Conservation (phyloP, 2,888 invertebrate species). For the Germaria angustata region DNA sequence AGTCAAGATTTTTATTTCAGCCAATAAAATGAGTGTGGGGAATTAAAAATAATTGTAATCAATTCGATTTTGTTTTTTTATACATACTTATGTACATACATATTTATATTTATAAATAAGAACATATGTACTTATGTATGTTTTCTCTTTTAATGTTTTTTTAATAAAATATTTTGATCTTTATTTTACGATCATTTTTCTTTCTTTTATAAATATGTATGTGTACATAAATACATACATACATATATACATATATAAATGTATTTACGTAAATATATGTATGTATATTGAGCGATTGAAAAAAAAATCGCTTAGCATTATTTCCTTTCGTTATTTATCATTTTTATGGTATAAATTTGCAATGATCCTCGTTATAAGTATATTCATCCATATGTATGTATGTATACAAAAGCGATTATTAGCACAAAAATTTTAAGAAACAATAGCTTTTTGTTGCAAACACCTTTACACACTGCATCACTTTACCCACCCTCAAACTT, state of each 20-base stretch:
- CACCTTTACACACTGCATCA: conserved; percentile 6
- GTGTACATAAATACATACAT: too few relatives aligned
- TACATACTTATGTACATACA: too few relatives aligned
- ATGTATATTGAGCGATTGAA: conserved; percentile 37
- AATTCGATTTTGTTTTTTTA: conserved; percentile 19
- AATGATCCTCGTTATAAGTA: conserved; percentile 45
- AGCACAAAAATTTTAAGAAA: background rate
- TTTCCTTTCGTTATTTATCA: conserved; percentile 27
- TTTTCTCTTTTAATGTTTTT: conserved; percentile 35
- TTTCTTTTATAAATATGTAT: conserved; percentile 25
- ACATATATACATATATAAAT: too few relatives aligned
- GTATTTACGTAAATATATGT: too few relatives aligned
- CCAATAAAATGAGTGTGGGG: background rate
- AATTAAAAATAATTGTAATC: background rate
- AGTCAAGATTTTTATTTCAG: background rate
- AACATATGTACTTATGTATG: too few relatives aligned
- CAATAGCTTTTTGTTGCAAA: conserved; percentile 19
- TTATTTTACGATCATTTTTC: conserved; percentile 41
- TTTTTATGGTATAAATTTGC: conserved; percentile 39
- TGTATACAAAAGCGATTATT: conserved; percentile 35
- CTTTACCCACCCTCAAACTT: conserved; percentile 4
- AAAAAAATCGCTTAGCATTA: conserved; percentile 40
- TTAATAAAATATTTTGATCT: conserved; percentile 2
- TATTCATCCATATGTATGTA: conserved; percentile 16
- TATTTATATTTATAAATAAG: too few relatives aligned